Conservation (phyloP, 2,888 invertebrate species). For the Ramazzottius varieornatus region DNA sequence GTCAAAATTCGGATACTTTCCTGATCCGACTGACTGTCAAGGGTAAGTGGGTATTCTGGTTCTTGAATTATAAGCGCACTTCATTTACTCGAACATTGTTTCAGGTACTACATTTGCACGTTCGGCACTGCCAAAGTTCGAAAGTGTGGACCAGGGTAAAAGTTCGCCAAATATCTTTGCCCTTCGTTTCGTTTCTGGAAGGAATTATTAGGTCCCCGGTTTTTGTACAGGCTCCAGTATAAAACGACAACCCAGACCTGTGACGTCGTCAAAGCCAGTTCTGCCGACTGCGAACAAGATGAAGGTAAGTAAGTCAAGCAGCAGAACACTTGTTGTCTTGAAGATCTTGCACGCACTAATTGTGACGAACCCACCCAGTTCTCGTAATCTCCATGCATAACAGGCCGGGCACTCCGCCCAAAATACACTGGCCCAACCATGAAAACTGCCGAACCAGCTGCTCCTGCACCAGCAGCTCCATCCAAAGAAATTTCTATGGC, state of each 20-base stretch:
- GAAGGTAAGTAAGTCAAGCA: not conserved
- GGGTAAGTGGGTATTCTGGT: not conserved
- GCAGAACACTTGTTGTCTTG: not conserved
- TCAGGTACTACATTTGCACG: not conserved
- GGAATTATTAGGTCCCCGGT: not conserved
- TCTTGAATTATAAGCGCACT: too few relatives aligned
- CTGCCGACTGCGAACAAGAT: not conserved
- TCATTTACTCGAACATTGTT: not conserved
- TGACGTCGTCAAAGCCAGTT: not conserved
- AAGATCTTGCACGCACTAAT: not conserved
- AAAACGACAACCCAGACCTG: conserved; percentile 1
- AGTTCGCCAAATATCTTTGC: too few relatives aligned
- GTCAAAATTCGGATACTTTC: not conserved
- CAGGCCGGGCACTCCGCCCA: not conserved
- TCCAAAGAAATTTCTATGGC: too few relatives aligned
- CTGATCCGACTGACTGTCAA: not conserved
- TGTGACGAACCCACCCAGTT: not conserved
- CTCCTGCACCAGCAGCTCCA: not conserved
- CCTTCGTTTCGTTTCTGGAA: too few relatives aligned
- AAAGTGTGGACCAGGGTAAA: not conserved
- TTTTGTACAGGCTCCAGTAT: not conserved
- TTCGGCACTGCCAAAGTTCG: not conserved
- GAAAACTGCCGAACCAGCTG: not conserved
- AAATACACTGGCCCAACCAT: not conserved
- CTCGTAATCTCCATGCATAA: not conserved